Evolutionary conservation across 2,113 vertebrate genomes (phyloP).

Genomic region (Carettochelys insculpta): DNA sequence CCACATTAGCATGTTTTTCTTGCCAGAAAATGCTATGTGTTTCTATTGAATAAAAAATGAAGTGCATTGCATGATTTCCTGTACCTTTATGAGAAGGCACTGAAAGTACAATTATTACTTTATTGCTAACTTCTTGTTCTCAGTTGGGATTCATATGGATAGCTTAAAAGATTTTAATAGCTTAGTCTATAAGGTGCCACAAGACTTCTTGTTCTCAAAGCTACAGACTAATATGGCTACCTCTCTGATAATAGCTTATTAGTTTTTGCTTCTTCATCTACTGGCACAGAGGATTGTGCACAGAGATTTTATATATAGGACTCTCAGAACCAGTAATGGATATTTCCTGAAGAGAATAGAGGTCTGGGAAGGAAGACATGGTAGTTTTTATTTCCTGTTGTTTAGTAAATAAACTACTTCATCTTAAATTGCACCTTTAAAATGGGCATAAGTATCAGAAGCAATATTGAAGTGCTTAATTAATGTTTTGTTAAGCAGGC

Average conservation of each 20-base stretch:
- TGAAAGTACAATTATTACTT: neutral
- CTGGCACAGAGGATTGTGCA: neutral
- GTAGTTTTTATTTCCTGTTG: neutral
- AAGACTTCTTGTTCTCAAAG: too few species aligned
- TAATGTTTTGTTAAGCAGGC: neutral
- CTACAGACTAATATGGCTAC: too few species aligned
- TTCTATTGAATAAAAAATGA: neutral
- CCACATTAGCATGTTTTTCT: neutral
- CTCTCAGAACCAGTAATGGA: neutral
- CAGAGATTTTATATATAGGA: neutral
- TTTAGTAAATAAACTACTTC: neutral
- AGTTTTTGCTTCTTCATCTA: neutral
- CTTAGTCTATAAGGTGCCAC: too few species aligned
- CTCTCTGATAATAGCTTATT: too few species aligned
- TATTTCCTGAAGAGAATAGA: neutral
- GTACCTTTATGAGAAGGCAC: neutral
- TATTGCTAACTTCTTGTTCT: neutral
- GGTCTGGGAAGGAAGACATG: neutral
- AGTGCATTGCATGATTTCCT: neutral
- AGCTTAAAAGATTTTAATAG: neutral
- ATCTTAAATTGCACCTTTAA: neutral
- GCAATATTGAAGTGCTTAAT: neutral
- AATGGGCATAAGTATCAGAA: neutral
- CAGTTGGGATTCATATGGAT: neutral
- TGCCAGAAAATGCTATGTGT: neutral